Conservation (phyloP, 2,797 vertebrate genomes). For the Tapirus indicus region DNA sequence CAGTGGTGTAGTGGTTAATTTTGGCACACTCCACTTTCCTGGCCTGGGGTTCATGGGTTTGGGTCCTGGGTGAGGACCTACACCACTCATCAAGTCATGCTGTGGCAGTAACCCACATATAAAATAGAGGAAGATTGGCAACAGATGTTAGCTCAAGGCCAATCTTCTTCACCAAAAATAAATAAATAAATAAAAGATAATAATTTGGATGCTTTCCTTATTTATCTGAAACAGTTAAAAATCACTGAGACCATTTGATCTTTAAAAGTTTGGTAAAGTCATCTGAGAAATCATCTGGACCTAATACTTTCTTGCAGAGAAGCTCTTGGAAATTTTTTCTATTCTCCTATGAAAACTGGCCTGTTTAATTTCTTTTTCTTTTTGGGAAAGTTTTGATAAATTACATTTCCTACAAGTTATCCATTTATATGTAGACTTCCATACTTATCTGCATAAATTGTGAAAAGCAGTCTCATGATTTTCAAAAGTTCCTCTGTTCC, state of each 20-base stretch:
- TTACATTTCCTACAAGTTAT: neutral
- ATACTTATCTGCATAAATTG: neutral
- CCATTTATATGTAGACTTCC: neutral
- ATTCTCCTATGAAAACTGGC: neutral
- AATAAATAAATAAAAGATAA: too few species aligned
- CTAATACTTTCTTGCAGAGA: neutral
- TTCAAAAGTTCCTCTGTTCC: neutral
- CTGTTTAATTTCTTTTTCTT: neutral
- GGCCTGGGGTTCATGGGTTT: too few species aligned
- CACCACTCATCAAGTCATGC: too few species aligned
- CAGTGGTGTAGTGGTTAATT: too few species aligned
- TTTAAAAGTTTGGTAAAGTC: neutral
- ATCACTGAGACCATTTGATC: neutral
- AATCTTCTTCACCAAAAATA: too few species aligned
- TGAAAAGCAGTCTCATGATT: neutral
- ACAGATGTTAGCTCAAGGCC: too few species aligned
- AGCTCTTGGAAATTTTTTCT: neutral
- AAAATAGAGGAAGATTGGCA: too few species aligned
- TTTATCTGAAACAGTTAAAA: neutral
- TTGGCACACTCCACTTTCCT: too few species aligned
- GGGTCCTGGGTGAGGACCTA: too few species aligned
- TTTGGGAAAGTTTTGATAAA: neutral
- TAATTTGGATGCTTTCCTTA: neutral
- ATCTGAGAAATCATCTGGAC: too few species aligned
- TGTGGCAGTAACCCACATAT: too few species aligned